These are phyloP conservation scores for Germaria angustata DNA, from an alignment of 2,888 invertebrate genomes.

Conservation along the genomic window DNA sequence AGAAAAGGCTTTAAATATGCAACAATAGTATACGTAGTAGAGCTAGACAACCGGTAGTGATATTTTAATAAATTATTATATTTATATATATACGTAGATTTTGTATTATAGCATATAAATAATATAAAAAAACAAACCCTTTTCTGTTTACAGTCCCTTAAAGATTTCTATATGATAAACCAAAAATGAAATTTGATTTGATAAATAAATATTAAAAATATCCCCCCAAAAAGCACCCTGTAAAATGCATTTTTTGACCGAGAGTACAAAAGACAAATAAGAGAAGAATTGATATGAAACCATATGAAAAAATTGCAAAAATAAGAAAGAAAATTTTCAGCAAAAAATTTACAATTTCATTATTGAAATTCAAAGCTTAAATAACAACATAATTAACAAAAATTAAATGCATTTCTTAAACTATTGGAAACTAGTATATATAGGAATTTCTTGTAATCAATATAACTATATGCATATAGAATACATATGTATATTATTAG, in stretches of 20 bases:
- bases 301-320: conserved; percentile 17
- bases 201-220: conserved; percentile 59
- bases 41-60: conserved; percentile 35
- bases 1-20: conserved; percentile 19
- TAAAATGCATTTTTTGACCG: conserved; percentile 78
- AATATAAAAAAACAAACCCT: conserved; percentile 50
- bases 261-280: conserved; percentile 76
- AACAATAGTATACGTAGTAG: conserved; percentile 45
- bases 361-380: conserved; percentile 47
- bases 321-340: neutral
- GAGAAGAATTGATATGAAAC: conserved; percentile 21
- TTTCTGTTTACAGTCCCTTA: conserved; percentile 67
- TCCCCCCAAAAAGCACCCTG: conserved; percentile 75
- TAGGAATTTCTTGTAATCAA: neutral
- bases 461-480: too few relatives aligned
- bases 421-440: neutral
- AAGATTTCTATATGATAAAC: conserved; percentile 56
- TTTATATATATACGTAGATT: conserved; percentile 26
- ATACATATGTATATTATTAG: neutral
- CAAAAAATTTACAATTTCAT: conserved; percentile 37
- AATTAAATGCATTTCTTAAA: conserved; percentile 48
- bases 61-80: conserved; percentile 12
- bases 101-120: conserved; percentile 25
- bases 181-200: conserved; percentile 46
- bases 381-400: neutral